phyloP scores from a whole-genome alignment of 2,797 vertebrate genomes.

The Potorous gilbertii region DNA sequence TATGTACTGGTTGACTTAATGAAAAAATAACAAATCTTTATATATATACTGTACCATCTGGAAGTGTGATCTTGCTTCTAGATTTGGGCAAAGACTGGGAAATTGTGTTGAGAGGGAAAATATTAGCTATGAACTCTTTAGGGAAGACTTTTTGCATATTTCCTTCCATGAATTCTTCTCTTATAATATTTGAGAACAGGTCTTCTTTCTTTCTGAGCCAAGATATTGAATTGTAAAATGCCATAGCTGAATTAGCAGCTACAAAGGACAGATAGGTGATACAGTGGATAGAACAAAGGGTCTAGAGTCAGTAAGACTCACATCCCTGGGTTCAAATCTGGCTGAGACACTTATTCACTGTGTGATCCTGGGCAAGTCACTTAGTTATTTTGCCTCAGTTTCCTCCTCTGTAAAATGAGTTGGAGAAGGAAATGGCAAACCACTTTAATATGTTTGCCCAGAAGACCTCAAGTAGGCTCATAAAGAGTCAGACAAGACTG shows the following conservation, averaged over 20 bases:
- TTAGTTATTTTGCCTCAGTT: background rate
- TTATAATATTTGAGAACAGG: background rate
- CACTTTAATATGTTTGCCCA: background rate
- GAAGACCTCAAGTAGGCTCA: background rate
- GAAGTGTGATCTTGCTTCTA: background rate
- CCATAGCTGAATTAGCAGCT: background rate
- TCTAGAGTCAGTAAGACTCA: background rate
- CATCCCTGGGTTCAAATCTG: background rate
- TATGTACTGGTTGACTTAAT: background rate
- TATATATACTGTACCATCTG: background rate
- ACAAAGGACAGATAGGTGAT: background rate
- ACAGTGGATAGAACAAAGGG: background rate
- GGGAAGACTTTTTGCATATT: background rate
- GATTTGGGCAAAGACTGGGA: background rate
- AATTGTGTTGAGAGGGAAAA: background rate
- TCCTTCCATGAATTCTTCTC: background rate
- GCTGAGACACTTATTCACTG: background rate
- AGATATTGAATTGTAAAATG: background rate
- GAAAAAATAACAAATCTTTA: background rate
- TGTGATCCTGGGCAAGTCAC: background rate
- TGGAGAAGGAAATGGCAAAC: too few species aligned
- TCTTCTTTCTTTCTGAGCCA: background rate
- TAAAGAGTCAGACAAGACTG: background rate
- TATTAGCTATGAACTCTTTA: background rate
- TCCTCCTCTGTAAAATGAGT: too few species aligned